Percentiles rank a stretch among this genome's conserved stretches.
phyloP scores from a whole-genome alignment of 2,888 invertebrate genomes.

The Gerris lacustris region DNA sequence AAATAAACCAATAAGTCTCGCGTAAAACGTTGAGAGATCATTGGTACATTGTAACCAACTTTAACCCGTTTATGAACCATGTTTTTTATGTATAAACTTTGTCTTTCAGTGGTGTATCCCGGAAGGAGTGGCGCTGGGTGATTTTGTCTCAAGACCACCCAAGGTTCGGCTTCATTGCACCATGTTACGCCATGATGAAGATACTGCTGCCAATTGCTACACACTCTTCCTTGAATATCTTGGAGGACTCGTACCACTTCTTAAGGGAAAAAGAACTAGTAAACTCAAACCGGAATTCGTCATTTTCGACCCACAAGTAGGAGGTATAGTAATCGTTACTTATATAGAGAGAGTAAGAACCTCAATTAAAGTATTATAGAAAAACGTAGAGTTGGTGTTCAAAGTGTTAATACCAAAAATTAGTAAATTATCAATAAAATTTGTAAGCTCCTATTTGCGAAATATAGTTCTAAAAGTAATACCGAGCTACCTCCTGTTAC shows the following conservation, averaged over 20 bases:
- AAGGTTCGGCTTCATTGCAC: slow-evolving; percentile 88
- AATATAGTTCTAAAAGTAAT: no score
- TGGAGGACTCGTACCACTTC: slow-evolving; percentile 87
- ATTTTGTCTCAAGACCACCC: slow-evolving; percentile 88
- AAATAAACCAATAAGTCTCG: no score
- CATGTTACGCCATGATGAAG: slow-evolving; percentile 85
- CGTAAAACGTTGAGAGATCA: no score
- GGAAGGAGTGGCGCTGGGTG: slow-evolving; percentile 69
- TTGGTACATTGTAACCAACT: no score
- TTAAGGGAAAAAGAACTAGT: slow-evolving; percentile 90
- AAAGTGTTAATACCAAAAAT: no score
- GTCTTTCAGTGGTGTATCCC: slow-evolving; percentile 79
- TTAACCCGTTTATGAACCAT: no score
- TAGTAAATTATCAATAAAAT: no score
- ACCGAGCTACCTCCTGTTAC: no score
- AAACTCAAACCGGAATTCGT: slow-evolving; percentile 97
- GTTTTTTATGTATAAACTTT: no score
- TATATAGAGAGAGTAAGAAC: background rate
- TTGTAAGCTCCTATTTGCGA: no score
- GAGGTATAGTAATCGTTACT: slow-evolving; percentile 42
- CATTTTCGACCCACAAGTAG: slow-evolving; percentile 83
- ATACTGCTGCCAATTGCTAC: slow-evolving; percentile 60
- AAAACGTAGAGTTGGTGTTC: no score
- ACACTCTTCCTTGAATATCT: slow-evolving; percentile 87
- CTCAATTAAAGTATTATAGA: no score